These are phyloP conservation scores for Hanleya hanleyi DNA, from an alignment of 2,888 invertebrate species.

Conservation along the genomic window DNA sequence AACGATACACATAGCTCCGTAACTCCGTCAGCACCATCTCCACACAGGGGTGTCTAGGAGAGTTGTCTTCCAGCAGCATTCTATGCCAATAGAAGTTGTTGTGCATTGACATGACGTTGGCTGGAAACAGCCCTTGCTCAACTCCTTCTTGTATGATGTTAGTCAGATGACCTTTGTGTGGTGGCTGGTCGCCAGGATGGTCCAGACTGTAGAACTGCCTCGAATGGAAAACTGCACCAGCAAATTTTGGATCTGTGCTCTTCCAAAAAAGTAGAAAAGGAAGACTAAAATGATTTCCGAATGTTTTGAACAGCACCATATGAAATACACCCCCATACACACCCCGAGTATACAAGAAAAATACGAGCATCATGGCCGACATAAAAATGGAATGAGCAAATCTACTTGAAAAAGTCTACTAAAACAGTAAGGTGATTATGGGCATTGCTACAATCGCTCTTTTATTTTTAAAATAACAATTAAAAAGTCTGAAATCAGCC, in stretches of 20 bases:
- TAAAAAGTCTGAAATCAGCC: too few species aligned
- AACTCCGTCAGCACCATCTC: slow-evolving; percentile 56
- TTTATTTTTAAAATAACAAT: too few species aligned
- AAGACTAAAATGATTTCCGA: neutral
- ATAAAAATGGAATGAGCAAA: too few species aligned
- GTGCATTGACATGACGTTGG: slow-evolving; percentile 59
- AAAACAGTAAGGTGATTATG: too few species aligned
- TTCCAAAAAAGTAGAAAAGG: slow-evolving; percentile 8
- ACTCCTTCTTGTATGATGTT: slow-evolving; percentile 40
- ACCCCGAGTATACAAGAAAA: too few species aligned
- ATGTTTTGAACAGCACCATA: too few species aligned
- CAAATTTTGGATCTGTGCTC: slow-evolving; percentile 33
- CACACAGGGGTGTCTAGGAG: slow-evolving; percentile 45
- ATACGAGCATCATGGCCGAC: too few species aligned
- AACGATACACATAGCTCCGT: slow-evolving; percentile 59
- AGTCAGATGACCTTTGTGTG: slow-evolving; percentile 7
- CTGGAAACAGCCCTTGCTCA: slow-evolving; percentile 42
- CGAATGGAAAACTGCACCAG: slow-evolving; percentile 55
- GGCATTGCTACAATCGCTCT: too few species aligned
- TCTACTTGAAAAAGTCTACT: too few species aligned
- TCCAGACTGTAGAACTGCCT: slow-evolving; percentile 56
- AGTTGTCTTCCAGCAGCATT: slow-evolving; percentile 49
- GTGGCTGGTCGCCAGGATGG: slow-evolving; percentile 7
- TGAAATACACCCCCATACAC: too few species aligned
- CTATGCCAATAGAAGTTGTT: slow-evolving; percentile 67